A percentile compares a stretch with the other conserved stretches of the same genome.
Conservation (phyloP, 1,140 invertebrate genomes). For the Venustaconcha ellipsiformis region DNA sequence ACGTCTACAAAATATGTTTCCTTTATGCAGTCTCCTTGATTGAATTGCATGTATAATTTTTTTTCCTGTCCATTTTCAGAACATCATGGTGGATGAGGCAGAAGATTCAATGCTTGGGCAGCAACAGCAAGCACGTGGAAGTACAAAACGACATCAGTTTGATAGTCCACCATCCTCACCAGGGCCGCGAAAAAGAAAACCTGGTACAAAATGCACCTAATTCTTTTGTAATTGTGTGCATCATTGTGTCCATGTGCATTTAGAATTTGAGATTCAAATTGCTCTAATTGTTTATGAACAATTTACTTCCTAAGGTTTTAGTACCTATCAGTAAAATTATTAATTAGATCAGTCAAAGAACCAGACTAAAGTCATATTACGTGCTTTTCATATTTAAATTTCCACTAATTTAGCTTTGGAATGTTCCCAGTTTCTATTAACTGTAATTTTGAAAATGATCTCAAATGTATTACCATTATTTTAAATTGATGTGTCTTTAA, state of each 20-base stretch:
- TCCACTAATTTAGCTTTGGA: too few relatives aligned
- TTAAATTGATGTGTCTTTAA: too few relatives aligned
- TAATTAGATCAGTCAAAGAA: neutral
- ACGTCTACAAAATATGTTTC: neutral
- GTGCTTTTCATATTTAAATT: too few relatives aligned
- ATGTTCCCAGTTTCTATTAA: too few relatives aligned
- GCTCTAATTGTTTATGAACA: neutral
- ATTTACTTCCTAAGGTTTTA: neutral
- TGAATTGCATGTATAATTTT: neutral
- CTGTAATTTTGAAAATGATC: too few relatives aligned
- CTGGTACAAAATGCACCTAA: slow-evolving; percentile 67
- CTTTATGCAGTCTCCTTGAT: neutral
- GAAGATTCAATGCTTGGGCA: slow-evolving; percentile 60
- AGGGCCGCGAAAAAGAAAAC: slow-evolving; percentile 80
- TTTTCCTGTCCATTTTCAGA: slow-evolving; percentile 28
- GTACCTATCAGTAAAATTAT: neutral
- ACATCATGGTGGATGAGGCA: slow-evolving; percentile 64
- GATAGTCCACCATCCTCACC: slow-evolving; percentile 59
- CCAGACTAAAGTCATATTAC: neutral
- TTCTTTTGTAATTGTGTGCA: neutral
- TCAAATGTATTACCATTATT: too few relatives aligned
- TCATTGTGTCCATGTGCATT: neutral
- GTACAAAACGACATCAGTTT: slow-evolving; percentile 51
- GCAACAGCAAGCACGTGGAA: slow-evolving; percentile 19
- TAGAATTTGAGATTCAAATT: too few relatives aligned